Evolutionary conservation across 2,888 invertebrate genomes (phyloP), one percentile per base, ranked within the genome.

Genomic region (Xestia sexstrigata): DNA sequence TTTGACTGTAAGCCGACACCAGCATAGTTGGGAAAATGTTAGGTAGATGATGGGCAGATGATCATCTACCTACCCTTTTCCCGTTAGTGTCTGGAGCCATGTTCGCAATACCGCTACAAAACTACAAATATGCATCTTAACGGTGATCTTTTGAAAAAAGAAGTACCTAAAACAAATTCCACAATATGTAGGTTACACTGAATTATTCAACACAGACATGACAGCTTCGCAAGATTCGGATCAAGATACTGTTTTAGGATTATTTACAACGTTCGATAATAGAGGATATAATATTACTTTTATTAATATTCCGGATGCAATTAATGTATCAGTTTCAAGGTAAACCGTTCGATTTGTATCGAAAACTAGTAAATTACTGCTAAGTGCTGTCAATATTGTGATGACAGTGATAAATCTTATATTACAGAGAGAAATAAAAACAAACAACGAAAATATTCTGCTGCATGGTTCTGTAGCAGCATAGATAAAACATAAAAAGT

Each of bases 131-230:
- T 74, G 76, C 79, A 82, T 69, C 66, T 70, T 89, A 89, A 90
- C 90, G 84, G 90, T 82, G 69, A 76, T 82, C 42, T 35, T 66
- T 66, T 74, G 72, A 71, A 80, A 79, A 81, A 72, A 71, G 77
- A 78, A 84, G 74, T 62, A n/a, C n/a, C n/a, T n/a, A 58, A 66
- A 84, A 82, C 76, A 79, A 76, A 87, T 2, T 83, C 17, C n/a
- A 74, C 42, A 11, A n/a, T n/a, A 88, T 85, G 82, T 88, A 68
- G 87, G 85, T 70, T 80, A 73, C 76, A 75, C 84, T 92, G 89
- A 90, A 92, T 92, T 80, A 92, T 92, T 89, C 90, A 91, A 87
- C 39, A 23, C 76, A 70, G 35, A 71, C 78, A 62, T 84, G 66
- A 79, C 70, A 82, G 68, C 71, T 73, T 62, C 63, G 68, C 15